These are phyloP conservation scores for Acrocephalus kingi DNA, from an alignment of 2,113 vertebrate species.

Conservation along the genomic window DNA sequence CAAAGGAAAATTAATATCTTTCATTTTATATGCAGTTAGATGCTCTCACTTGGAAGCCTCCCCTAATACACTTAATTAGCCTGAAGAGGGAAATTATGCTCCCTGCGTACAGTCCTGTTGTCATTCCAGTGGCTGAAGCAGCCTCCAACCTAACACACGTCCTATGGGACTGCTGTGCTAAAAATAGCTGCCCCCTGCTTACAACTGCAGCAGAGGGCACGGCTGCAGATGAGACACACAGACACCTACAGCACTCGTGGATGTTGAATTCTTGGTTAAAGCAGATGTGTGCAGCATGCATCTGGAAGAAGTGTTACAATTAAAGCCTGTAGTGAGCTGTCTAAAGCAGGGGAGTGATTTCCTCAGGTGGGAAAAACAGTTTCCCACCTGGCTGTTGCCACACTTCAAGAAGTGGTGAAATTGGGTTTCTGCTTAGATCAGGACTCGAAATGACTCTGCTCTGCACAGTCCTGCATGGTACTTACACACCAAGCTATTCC, in stretches of 20 bases:
- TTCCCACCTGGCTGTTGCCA: neutral
- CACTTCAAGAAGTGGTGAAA: neutral
- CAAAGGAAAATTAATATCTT: neutral
- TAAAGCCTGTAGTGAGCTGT: neutral
- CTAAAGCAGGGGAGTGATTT: neutral
- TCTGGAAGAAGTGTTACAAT: neutral
- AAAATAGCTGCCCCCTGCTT: neutral
- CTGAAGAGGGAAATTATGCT: neutral
- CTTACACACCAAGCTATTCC: neutral
- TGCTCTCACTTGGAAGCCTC: neutral
- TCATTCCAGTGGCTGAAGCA: neutral
- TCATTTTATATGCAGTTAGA: neutral
- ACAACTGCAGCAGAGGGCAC: neutral
- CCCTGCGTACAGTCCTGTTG: neutral
- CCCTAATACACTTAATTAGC: neutral
- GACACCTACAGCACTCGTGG: fast-evolving
- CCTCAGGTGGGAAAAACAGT: neutral
- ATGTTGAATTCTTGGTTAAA: neutral
- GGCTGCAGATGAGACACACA: neutral
- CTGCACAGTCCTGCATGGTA: neutral
- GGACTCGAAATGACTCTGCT: neutral
- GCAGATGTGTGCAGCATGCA: fast-evolving
- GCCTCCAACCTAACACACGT: neutral
- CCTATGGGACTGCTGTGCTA: neutral
- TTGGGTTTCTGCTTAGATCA: neutral